phyloP scores from a whole-genome alignment of 2,113 vertebrate species.

The Rattus norvegicus region DNA sequence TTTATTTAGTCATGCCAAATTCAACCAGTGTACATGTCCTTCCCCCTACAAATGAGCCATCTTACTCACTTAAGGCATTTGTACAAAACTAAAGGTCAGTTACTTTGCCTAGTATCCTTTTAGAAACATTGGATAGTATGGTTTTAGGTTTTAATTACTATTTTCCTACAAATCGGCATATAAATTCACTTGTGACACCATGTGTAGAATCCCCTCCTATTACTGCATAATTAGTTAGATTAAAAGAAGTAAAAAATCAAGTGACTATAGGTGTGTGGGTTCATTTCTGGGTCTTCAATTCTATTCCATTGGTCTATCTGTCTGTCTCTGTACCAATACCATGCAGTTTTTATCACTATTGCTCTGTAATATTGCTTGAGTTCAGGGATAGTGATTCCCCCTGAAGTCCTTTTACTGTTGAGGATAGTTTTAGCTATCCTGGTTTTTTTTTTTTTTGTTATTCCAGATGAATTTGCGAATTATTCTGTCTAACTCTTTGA shows the following conservation, averaged over 20 bases:
- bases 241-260: not conserved
- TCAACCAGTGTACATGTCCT: not conserved
- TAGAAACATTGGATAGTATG: not conserved
- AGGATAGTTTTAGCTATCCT: too few relatives aligned
- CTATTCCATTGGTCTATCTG: too few relatives aligned
- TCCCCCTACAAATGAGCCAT: not conserved
- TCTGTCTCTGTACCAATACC: too few relatives aligned
- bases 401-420: too few relatives aligned
- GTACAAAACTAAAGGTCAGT: not conserved
- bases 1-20: conserved; percentile 13
- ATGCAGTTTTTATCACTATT: too few relatives aligned
- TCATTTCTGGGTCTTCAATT: too few relatives aligned
- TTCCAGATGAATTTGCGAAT: too few relatives aligned
- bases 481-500: too few relatives aligned
- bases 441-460: too few relatives aligned
- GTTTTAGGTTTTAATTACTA: conserved; percentile 4
- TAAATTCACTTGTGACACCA: conserved; percentile 14
- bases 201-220: not conserved
- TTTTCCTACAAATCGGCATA: conserved; percentile 14
- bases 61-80: not conserved
- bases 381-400: too few relatives aligned
- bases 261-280: too few relatives aligned
- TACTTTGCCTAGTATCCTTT: not conserved
- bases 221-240: not conserved
- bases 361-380: too few relatives aligned